Conservation (phyloP, 2,888 invertebrate genomes). For the Ypsolopha scabrella region DNA sequence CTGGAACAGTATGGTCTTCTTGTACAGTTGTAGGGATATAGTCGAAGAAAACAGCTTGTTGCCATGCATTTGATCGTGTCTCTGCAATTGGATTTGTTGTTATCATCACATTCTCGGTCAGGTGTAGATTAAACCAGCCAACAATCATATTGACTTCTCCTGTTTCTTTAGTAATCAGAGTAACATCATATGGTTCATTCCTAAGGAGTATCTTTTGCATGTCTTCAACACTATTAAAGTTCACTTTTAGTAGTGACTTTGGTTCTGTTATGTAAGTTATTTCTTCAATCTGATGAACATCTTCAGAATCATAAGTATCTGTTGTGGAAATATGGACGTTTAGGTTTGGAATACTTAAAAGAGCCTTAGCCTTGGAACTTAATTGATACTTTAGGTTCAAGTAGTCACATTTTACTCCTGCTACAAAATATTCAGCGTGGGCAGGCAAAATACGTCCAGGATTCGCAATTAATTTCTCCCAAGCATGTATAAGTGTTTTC, state of each 20-base stretch:
- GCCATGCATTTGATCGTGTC: constrained; percentile 75
- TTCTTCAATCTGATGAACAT: constrained; percentile 67
- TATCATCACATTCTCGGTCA: constrained; percentile 72
- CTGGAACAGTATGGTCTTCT: constrained; percentile 29
- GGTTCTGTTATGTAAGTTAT: constrained; percentile 71
- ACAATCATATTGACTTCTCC: constrained; percentile 75
- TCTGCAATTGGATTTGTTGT: constrained; percentile 71
- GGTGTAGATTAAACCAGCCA: constrained; percentile 80
- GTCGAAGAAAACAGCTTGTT: constrained; percentile 79
- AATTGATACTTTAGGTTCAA: constrained; percentile 61
- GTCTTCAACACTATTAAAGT: constrained; percentile 72
- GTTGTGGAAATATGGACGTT: constrained; percentile 34
- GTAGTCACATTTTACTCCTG: constrained; percentile 70
- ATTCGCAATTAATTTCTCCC: constrained; percentile 67
- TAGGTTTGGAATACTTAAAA: constrained; percentile 30
- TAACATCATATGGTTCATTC: constrained; percentile 38
- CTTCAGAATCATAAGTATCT: constrained; percentile 79
- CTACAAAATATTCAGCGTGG: constrained; percentile 73
- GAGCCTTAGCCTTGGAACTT: constrained; percentile 22
- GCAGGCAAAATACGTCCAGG: constrained; percentile 71
- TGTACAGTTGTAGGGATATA: constrained; percentile 38
- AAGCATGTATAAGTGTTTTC: constrained; percentile 76
- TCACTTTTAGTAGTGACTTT: constrained; percentile 62
- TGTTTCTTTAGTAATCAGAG: constrained; percentile 38
- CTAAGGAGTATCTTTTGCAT: constrained; percentile 44